Evolutionary conservation across 2,888 invertebrate genomes (phyloP).

Genomic region (Portevinia maculata): DNA sequence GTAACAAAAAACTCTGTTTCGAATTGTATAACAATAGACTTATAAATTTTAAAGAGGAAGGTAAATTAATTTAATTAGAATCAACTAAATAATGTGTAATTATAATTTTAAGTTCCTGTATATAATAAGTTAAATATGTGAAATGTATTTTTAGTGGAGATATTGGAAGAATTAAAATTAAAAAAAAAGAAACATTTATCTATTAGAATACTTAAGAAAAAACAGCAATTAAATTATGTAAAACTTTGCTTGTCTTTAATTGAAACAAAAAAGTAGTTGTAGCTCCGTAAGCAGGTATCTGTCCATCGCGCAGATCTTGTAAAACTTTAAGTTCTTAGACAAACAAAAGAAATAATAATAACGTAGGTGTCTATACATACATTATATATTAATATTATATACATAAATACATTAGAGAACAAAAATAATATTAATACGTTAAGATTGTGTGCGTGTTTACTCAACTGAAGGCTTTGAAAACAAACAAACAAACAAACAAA

Average conservation of each 20-base stretch:
- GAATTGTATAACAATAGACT: conserved; percentile 74
- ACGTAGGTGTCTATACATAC: conserved; percentile 73
- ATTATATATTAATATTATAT: conserved; percentile 49
- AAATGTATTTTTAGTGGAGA: conserved; percentile 59
- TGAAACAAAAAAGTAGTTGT: conserved; percentile 59
- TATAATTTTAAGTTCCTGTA: conserved; percentile 82
- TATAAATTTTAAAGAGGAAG: conserved; percentile 63
- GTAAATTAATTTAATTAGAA: conserved; percentile 47
- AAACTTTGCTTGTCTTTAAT: conserved; percentile 71
- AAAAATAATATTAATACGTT: conserved; percentile 59
- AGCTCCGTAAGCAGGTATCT: conserved; percentile 67
- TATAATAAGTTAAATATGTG: conserved; percentile 79
- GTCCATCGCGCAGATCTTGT: conserved; percentile 65
- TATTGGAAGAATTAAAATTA: conserved; percentile 55
- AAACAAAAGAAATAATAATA: conserved; percentile 63
- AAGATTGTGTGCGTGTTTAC: conserved; percentile 74
- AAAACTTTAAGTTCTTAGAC: conserved; percentile 68
- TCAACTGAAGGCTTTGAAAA: conserved; percentile 69
- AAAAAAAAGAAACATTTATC: conserved; percentile 35
- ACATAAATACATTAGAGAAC: conserved; percentile 59
- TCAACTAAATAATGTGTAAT: conserved; percentile 75
- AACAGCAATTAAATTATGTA: conserved; percentile 61
- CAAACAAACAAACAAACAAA: conserved; percentile 34
- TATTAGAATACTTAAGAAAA: conserved; percentile 43
- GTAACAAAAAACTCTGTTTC: conserved; percentile 75